These are phyloP conservation scores for Rynchops niger DNA, from an alignment of 2,113 vertebrate species.

Conservation along the genomic window DNA sequence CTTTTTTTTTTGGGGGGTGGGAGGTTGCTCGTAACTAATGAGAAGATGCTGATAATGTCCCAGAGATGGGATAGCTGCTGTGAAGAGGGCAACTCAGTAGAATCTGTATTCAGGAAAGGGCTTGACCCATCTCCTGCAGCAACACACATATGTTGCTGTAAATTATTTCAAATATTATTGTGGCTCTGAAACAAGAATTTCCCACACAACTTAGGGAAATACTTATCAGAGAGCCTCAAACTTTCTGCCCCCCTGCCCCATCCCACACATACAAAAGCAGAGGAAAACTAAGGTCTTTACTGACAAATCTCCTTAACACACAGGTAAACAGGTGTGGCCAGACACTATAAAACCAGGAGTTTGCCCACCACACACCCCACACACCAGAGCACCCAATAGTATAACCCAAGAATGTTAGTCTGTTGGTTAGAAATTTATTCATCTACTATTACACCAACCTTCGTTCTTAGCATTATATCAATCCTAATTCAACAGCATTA, in stretches of 20 bases:
- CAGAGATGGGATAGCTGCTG: neutral
- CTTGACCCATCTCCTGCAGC: neutral
- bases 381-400: neutral
- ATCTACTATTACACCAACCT: neutral
- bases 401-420: neutral
- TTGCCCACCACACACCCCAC: neutral
- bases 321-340: neutral
- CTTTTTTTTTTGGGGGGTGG: neutral
- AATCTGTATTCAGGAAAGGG: neutral
- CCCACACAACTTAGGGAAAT: neutral
- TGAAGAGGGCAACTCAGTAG: neutral
- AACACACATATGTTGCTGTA: rapidly evolving
- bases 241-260: neutral
- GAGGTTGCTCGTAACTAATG: neutral
- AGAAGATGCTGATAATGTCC: rapidly evolving
- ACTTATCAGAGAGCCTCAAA: neutral
- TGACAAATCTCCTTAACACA: neutral
- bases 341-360: neutral
- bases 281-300: neutral
- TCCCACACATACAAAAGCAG: neutral
- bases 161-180: neutral
- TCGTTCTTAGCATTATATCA: neutral
- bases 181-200: neutral
- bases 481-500: neutral
- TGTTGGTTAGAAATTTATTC: neutral